Conservation (phyloP, 2,888 invertebrate species). For the Andrena hattorfiana region DNA sequence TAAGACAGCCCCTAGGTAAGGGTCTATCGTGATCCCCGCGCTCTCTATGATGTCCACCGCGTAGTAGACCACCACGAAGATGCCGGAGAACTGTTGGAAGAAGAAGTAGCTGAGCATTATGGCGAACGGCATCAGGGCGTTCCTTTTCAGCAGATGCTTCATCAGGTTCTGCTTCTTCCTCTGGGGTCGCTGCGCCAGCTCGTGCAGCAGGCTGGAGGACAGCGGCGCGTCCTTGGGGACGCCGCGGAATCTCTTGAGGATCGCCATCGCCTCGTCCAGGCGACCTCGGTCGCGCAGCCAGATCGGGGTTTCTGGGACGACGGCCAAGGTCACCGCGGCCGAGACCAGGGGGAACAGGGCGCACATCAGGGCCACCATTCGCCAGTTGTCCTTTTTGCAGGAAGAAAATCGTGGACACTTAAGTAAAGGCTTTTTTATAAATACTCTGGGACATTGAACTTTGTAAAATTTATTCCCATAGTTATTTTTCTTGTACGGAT, state of each 20-base stretch:
- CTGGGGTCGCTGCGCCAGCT: constrained; percentile 56
- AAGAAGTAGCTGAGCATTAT: constrained; percentile 86
- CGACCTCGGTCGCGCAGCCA: constrained; percentile 86
- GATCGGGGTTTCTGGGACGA: constrained; percentile 86
- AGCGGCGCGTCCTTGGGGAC: constrained; percentile 71
- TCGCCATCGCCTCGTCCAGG: constrained; percentile 84
- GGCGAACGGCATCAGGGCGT: constrained; percentile 85
- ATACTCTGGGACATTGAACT: no score
- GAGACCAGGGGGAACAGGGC: constrained; percentile 84
- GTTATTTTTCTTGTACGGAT: no score
- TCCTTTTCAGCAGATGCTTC: constrained; percentile 81
- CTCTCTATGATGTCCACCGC: constrained; percentile 86
- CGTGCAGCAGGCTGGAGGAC: constrained; percentile 68
- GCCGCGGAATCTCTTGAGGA: constrained; percentile 84
- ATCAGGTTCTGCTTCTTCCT: constrained; percentile 72
- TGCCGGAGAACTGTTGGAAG: constrained; percentile 87
- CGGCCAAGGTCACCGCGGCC: constrained; percentile 81
- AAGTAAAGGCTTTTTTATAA: no score
- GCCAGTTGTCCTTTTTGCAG: constrained; percentile 84
- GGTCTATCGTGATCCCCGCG: constrained; percentile 85
- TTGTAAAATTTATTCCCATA: no score
- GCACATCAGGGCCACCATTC: constrained; percentile 84
- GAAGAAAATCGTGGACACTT: constrained; percentile 35
- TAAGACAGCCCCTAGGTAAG: constrained; percentile 85
- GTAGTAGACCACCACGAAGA: constrained; percentile 87